phyloP scores from a whole-genome alignment of 1,140 invertebrate genomes.

The Formica selysi region DNA sequence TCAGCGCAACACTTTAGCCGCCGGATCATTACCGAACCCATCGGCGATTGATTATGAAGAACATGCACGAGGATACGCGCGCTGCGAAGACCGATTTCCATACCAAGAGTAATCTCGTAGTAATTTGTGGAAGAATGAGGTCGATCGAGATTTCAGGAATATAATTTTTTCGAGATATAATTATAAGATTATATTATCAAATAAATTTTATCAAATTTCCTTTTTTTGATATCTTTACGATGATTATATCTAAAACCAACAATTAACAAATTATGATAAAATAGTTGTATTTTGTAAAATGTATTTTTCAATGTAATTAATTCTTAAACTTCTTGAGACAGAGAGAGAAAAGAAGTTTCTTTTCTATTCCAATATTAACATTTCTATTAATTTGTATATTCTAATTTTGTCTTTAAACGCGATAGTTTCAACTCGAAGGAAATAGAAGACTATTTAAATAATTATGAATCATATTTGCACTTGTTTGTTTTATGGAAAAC shows the following conservation, averaged over 20 bases:
- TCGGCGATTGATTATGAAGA: slow-evolving; percentile 58
- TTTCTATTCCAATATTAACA: too few species aligned
- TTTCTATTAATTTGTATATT: too few species aligned
- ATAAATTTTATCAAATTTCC: background rate
- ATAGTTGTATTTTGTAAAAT: background rate
- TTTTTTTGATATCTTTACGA: background rate
- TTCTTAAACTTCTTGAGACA: background rate
- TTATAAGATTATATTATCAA: background rate
- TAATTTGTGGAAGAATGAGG: background rate
- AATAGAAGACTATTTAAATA: slow-evolving; percentile 9
- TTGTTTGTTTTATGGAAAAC: slow-evolving; percentile 12
- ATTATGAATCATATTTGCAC: background rate
- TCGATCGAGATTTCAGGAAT: background rate
- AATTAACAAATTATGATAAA: background rate
- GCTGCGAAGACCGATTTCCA: background rate
- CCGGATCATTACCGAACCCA: slow-evolving; percentile 61
- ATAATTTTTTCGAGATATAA: background rate
- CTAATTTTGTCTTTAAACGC: background rate
- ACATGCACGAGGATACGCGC: slow-evolving; percentile 13
- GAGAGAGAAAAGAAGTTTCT: too few species aligned
- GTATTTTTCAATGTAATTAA: background rate
- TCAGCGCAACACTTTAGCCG: slow-evolving; percentile 56
- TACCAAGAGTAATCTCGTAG: slow-evolving; percentile 19
- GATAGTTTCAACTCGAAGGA: background rate
- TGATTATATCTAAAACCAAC: background rate